These are phyloP conservation scores for Corynorhinus townsendii DNA, from an alignment of 2,113 vertebrate species.

Conservation along the genomic window DNA sequence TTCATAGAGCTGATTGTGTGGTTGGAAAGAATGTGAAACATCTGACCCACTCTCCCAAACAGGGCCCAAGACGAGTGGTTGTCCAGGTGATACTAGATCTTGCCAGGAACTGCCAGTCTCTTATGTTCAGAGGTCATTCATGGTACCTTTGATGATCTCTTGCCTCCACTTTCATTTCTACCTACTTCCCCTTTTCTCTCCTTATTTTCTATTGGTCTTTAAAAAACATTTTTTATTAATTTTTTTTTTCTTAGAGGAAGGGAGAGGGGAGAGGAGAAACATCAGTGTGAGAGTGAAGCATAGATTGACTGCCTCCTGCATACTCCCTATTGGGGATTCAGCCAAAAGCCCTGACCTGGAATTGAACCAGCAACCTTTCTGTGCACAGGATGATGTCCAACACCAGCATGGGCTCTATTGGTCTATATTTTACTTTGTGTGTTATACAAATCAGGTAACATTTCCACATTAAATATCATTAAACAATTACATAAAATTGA, in stretches of 20 bases:
- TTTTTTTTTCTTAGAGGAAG: too few relatives aligned
- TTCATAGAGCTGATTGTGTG: not conserved
- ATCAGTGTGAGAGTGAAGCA: too few relatives aligned
- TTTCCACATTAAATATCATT: not conserved
- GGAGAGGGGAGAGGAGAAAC: too few relatives aligned
- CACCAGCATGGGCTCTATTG: not conserved
- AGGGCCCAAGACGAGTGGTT: not conserved
- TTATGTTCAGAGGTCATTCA: not conserved
- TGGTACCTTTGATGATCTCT: not conserved
- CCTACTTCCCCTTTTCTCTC: not conserved
- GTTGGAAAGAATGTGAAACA: not conserved
- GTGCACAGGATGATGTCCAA: too few relatives aligned
- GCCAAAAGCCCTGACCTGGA: too few relatives aligned
- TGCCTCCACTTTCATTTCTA: not conserved
- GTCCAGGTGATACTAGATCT: not conserved
- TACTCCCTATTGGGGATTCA: too few relatives aligned
- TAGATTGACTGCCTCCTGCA: too few relatives aligned
- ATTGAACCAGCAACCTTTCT: too few relatives aligned
- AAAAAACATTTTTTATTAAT: too few relatives aligned
- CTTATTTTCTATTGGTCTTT: not conserved
- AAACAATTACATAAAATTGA: not conserved
- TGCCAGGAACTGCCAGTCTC: not conserved
- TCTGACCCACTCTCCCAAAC: not conserved
- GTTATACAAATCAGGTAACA: not conserved
- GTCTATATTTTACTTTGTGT: not conserved